phyloP scores from a whole-genome alignment of 2,797 vertebrate genomes.

The Mus minutoides region DNA sequence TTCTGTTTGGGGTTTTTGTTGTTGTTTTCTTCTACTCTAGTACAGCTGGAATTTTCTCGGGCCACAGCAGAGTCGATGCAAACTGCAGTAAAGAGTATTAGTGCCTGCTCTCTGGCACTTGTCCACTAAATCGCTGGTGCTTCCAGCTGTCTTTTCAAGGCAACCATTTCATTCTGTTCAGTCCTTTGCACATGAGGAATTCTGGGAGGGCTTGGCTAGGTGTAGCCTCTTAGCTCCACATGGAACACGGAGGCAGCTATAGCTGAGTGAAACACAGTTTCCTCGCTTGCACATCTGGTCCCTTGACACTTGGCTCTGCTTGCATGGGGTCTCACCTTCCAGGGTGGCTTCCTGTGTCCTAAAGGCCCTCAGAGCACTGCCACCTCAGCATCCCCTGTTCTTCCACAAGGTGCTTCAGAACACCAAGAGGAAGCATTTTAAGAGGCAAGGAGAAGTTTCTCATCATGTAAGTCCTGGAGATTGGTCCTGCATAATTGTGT shows the following conservation, averaged over 20 bases:
- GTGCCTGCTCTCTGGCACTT: neutral
- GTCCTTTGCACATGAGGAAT: neutral
- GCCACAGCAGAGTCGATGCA: neutral
- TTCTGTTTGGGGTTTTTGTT: neutral
- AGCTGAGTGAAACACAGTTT: neutral
- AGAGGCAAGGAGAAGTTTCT: neutral
- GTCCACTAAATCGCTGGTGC: neutral
- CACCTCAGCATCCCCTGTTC: neutral
- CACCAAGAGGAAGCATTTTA: neutral
- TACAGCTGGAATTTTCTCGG: neutral
- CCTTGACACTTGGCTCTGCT: neutral
- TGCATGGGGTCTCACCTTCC: neutral
- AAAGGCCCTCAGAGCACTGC: neutral
- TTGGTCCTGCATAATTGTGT: neutral
- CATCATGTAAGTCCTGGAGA: neutral
- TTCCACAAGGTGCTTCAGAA: neutral
- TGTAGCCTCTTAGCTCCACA: neutral
- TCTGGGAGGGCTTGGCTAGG: neutral
- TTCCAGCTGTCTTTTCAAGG: neutral
- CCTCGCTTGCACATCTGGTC: neutral
- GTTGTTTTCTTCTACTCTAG: neutral
- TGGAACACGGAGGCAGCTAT: neutral
- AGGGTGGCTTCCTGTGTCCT: neutral
- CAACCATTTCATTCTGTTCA: neutral
- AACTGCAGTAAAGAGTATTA: neutral